phyloP scores from a whole-genome alignment of 2,797 vertebrate genomes.

The Dryobates pubescens region DNA sequence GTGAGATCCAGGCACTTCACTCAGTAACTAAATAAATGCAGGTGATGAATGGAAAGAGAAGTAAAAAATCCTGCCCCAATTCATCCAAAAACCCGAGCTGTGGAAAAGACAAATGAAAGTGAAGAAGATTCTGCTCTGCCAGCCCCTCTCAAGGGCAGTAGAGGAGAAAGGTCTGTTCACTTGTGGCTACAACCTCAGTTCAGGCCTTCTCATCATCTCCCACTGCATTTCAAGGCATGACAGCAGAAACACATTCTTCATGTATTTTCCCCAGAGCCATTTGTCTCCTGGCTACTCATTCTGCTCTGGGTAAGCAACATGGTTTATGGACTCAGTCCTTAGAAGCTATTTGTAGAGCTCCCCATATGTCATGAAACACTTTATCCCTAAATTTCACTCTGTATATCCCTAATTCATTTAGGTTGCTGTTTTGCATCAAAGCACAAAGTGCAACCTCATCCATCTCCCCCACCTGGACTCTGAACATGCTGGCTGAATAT shows the following conservation, averaged over 20 bases:
- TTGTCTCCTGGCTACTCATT: not conserved
- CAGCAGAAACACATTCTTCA: not conserved
- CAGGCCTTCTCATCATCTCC: not conserved
- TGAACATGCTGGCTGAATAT: not conserved
- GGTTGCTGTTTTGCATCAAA: slow-evolving; percentile 19
- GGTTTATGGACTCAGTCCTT: not conserved
- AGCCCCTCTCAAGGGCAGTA: not conserved
- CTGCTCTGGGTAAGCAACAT: not conserved
- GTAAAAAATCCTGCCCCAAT: not conserved
- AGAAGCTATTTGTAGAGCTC: not conserved
- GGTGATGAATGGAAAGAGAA: not conserved
- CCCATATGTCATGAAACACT: not conserved
- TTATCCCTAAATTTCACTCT: not conserved
- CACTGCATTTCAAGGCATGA: not conserved
- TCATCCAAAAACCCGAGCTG: not conserved
- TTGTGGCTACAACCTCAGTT: not conserved
- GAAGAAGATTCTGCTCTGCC: not conserved
- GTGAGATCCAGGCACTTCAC: not conserved
- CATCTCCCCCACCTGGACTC: not conserved
- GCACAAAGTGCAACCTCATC: not conserved
- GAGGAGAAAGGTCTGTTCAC: not conserved
- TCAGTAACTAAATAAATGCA: not conserved
- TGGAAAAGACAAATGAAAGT: not conserved
- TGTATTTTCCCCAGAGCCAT: not conserved
- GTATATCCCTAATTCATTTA: not conserved